A percentile compares a stretch with the other conserved stretches of the same genome.
Conservation (phyloP, 2,113 vertebrate species). For the Egretta garzetta region DNA sequence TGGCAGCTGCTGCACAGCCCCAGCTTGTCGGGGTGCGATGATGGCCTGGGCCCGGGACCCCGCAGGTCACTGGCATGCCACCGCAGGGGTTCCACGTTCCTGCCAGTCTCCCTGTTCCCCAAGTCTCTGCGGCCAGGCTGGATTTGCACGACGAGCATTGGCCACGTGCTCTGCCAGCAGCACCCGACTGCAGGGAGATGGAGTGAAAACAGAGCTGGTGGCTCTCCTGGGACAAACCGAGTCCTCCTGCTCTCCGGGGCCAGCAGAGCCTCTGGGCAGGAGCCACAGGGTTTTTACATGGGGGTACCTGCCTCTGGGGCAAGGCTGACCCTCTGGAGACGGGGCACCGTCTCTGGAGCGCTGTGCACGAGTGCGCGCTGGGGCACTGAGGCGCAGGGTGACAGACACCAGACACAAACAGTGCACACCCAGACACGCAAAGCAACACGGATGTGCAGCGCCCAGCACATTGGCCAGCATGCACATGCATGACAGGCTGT, state of each 20-base stretch:
- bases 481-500: accelerated
- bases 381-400: neutral
- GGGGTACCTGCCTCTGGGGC: neutral
- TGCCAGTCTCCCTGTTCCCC: neutral
- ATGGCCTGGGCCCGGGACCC: accelerated
- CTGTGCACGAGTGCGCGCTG: neutral
- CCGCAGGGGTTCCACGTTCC: accelerated
- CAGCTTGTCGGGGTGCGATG: accelerated
- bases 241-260: neutral
- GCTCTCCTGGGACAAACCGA: neutral
- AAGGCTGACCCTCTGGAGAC: neutral
- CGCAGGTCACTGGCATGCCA: accelerated
- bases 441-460: accelerated
- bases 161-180: accelerated
- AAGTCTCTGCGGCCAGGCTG: neutral
- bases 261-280: neutral
- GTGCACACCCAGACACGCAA: accelerated
- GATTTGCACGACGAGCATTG: accelerated
- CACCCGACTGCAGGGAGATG: neutral
- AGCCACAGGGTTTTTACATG: accelerated
- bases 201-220: accelerated
- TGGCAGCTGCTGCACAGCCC: neutral
- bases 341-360: neutral
- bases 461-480: accelerated
- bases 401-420: accelerated